These are phyloP conservation scores for Heliocidaris erythrogramma DNA, from an alignment of 35 echinoderm and acorn worm genomes.

Conservation along the genomic window DNA sequence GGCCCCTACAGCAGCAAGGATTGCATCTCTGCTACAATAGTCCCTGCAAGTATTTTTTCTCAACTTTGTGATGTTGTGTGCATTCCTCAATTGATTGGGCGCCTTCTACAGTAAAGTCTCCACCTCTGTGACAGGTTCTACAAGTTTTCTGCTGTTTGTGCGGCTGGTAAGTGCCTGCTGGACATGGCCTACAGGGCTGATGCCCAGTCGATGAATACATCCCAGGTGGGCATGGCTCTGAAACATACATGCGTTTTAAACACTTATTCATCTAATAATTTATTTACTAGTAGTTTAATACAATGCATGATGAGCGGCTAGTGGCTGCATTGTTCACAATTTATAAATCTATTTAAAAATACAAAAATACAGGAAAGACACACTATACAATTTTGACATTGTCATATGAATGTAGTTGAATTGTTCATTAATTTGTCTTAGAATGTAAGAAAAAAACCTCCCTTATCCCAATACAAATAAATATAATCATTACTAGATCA, in stretches of 20 bases:
- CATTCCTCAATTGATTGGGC: not conserved
- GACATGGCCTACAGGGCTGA: constrained; percentile 21
- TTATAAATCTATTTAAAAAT: too few relatives aligned
- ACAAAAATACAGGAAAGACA: not conserved
- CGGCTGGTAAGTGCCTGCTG: constrained; percentile 25
- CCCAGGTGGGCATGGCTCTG: constrained; percentile 46
- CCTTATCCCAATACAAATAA: too few relatives aligned
- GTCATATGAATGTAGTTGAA: not conserved
- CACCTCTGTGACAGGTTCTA: not conserved
- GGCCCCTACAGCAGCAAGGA: too few relatives aligned
- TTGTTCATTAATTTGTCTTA: not conserved
- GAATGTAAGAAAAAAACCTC: not conserved
- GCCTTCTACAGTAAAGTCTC: not conserved
- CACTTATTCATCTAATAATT: too few relatives aligned
- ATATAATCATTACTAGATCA: too few relatives aligned
- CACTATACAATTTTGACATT: not conserved
- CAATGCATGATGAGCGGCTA: too few relatives aligned
- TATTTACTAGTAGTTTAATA: too few relatives aligned
- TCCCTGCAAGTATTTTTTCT: too few relatives aligned
- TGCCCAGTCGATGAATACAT: constrained; percentile 2
- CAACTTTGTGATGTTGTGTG: not conserved
- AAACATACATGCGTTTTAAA: not conserved
- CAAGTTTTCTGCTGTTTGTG: not conserved
- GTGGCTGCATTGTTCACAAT: too few relatives aligned
- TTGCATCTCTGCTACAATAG: too few relatives aligned